Base-by-base conservation (phyloP, 2,888 invertebrate species). In the Trichopoda pennipes region DNA sequence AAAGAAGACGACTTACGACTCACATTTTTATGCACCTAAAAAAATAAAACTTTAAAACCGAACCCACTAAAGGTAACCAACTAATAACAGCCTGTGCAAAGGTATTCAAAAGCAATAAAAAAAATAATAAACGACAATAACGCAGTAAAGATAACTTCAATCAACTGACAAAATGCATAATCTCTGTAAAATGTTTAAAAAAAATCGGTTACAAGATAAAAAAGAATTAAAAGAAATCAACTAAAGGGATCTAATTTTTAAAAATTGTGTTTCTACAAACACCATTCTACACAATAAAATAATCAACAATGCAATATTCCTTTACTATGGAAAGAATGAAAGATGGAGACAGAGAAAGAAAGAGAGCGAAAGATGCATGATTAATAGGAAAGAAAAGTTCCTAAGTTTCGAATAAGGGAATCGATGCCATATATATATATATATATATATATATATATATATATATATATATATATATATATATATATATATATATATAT, bases 101-200 rank as follows among this genome's bases (percentile, higher is more conserved):
- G 80, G 75, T 75, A 75, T 70, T 75, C 69, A 56, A 77, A 63
- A 28, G 28, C 28, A 28, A 70, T 70, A 77, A 63, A 49, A 51
- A 44, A 66, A 53, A 60, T 60, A 80, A 72, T 53, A 79, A 80
- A 81, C 76, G 85, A 85, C 87, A 87, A 70, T 70, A 70, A 35
- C 70, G 47, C 75, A 75, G 82, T 89, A 88, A 88, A 89, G 88
- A 89, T 89, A 89, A 89, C 86, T 86, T 85, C 86, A 87, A 89
- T 88, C 87, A 86, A 87, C 87, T 88, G 85, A 89, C 88, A 89
- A 89, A 89, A 89, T 89, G 88, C 88, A 89, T 88, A 88, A 89
- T 89, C 88, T 88, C 79, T 76, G 66, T 85, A 68, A 85, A 86
- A 85, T 80, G 86, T 85, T 86, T 87, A 86, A 72, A 79, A 80